These are phyloP conservation scores for Choristoneura rosaceana DNA, from an alignment of 2,888 invertebrate species.

Conservation along the genomic window DNA sequence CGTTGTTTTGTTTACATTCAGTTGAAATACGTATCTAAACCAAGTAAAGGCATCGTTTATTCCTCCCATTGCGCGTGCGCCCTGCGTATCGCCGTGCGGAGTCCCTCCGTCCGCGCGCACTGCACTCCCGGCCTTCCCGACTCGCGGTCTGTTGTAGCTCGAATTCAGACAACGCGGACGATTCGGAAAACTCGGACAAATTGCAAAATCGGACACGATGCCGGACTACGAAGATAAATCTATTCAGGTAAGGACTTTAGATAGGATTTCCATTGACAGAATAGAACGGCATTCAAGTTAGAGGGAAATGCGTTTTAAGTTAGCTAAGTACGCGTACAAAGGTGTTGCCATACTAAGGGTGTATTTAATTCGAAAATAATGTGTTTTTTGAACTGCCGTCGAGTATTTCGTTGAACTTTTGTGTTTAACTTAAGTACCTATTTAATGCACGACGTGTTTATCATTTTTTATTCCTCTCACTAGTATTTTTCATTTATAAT, in stretches of 20 bases:
- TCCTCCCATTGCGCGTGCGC: conserved; percentile 44
- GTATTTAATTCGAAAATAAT: too few relatives aligned
- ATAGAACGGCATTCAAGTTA: not conserved
- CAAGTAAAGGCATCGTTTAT: conserved; percentile 46
- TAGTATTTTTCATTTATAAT: not conserved
- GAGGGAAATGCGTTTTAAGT: not conserved
- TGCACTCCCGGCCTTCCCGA: conserved; percentile 48
- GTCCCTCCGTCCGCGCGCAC: conserved; percentile 47
- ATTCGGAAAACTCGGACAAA: not conserved
- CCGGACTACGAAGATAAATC: conserved; percentile 34
- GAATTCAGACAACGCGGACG: conserved; percentile 50
- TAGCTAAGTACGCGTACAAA: too few relatives aligned
- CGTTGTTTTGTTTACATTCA: too few relatives aligned
- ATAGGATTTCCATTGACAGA: not conserved
- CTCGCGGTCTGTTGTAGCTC: conserved; percentile 49
- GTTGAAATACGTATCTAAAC: too few relatives aligned
- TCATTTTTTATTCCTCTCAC: not conserved
- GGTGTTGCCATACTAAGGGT: too few relatives aligned
- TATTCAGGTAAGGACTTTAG: conserved; percentile 22
- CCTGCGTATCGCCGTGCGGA: conserved; percentile 39
- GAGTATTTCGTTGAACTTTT: too few relatives aligned
- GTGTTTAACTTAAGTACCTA: too few relatives aligned
- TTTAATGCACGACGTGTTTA: too few relatives aligned
- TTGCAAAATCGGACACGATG: conserved; percentile 1
- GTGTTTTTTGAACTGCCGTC: too few relatives aligned